These are phyloP conservation scores for Pachydiplax longipennis DNA, from an alignment of 2,888 invertebrate genomes.

Conservation along the genomic window DNA sequence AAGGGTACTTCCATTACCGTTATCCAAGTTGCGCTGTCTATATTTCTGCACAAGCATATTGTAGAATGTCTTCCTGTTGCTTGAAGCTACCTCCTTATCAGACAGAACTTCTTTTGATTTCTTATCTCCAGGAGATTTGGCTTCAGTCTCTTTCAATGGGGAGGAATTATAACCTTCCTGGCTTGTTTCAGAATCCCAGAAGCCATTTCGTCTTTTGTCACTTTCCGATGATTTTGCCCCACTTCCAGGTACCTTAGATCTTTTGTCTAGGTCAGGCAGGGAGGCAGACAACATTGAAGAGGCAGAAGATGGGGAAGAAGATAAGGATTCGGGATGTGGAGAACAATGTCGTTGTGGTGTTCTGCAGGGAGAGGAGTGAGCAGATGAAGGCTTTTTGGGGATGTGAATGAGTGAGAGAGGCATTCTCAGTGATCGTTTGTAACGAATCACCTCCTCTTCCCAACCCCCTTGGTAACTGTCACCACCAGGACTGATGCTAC, in stretches of 20 bases:
- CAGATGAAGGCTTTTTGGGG: conserved; percentile 24
- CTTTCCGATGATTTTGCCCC: not conserved
- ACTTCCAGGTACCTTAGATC: conserved; percentile 19
- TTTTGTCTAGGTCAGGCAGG: not conserved
- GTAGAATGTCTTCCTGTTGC: not conserved
- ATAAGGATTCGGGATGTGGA: conserved; percentile 64
- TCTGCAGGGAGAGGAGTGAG: conserved; percentile 10
- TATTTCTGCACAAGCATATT: conserved; percentile 27
- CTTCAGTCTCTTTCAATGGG: not conserved
- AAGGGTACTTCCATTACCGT: not conserved
- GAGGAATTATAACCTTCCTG: not conserved
- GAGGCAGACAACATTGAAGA: conserved; percentile 1
- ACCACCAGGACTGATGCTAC: conserved; percentile 64
- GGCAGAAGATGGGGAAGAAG: conserved; percentile 70
- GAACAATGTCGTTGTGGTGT: not conserved
- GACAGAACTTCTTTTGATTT: not conserved
- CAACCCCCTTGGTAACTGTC: conserved; percentile 79
- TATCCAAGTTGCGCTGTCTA: not conserved
- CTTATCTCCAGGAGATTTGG: not conserved
- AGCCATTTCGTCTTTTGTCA: not conserved
- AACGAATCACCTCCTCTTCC: conserved; percentile 84
- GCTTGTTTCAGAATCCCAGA: not conserved
- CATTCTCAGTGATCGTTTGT: conserved; percentile 82
- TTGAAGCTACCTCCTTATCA: not conserved
- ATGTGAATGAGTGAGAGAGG: conserved; percentile 82